Base-by-base conservation (phyloP, 2,113 vertebrate genomes). In the Phaethornis superciliosus region DNA sequence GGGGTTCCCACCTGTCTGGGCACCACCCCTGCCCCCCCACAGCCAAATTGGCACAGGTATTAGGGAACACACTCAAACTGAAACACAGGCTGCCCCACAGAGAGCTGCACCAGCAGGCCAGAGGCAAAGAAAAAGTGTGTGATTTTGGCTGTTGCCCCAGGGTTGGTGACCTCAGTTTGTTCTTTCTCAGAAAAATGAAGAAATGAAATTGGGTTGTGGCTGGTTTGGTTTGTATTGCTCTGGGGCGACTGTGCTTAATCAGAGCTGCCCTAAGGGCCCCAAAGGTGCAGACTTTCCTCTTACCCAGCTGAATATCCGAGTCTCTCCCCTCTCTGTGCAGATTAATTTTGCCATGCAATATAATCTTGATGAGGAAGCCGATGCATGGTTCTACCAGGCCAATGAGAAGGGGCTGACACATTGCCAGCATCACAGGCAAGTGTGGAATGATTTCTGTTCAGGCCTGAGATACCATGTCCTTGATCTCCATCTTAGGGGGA, bases 331-430 rank as follows among this genome's bases (percentile, higher is more conserved):
- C n/a, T 68, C 46, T 21, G 8, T 9, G 23, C 9, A 68, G 23
- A 35, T 54, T 59, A 69, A 69, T n/a, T 69, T 19, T 13, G 11
- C 32, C 7, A 18, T 4, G 27, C 23, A 72, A 55, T 0, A 1
- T 12, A 49, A 85, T 69, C 82, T 76, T 71, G 11, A 63, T 52
- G 18, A 85, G 47, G 80, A 89, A 64, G n/a, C 1, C 1, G 3
- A 26, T 0, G 1, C 18, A 37, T 0, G 1, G n/a, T 47, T 88
- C 63, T 30, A 27, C 13, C 22, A 64, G n/a, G 6, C 17, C 28
- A 44, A 47, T 40, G 10, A 88, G 47, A 70, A 76, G 20, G 24
- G 24, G 8, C 49, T 69, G 37, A 27, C 28, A 11, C 1, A 1
- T 32, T 71, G 13, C 27, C 33, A 77, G 56, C 56, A 84, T n/a